phyloP scores from a whole-genome alignment of 2,888 invertebrate genomes.

The Arge pagana region DNA sequence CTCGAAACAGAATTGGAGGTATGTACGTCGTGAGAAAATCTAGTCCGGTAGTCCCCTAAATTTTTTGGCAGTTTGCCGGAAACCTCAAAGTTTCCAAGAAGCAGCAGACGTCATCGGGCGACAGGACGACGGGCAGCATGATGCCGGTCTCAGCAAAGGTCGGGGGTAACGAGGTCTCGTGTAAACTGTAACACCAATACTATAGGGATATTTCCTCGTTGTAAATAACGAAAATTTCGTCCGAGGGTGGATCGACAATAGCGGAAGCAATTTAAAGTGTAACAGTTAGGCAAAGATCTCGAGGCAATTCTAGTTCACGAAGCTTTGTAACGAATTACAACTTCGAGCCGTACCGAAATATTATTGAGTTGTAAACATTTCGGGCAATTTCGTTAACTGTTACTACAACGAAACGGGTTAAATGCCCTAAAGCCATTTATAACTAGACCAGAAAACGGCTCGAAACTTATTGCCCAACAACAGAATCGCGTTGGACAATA shows the following conservation, averaged over 20 bases:
- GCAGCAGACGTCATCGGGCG: conserved; percentile 1
- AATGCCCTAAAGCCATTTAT: conserved; percentile 45
- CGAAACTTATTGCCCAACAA: conserved; percentile 47
- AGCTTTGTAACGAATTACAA: conserved; percentile 48
- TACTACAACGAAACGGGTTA: conserved; percentile 42
- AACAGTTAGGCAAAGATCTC: conserved; percentile 45
- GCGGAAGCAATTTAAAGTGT: conserved; percentile 48
- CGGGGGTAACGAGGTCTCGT: conserved; percentile 28
- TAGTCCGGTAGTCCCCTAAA: conserved; percentile 24
- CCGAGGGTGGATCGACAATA: conserved; percentile 28
- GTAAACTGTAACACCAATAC: conserved; percentile 36
- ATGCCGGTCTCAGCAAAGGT: too few relatives aligned
- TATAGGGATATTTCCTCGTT: background rate
- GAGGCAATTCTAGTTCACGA: conserved; percentile 31
- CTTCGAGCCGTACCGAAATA: conserved; percentile 33
- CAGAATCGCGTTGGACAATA: conserved; percentile 8
- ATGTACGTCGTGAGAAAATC: conserved; percentile 27
- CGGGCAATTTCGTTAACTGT: conserved; percentile 36
- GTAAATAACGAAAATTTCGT: conserved; percentile 6
- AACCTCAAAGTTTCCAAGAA: background rate
- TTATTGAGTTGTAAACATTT: conserved; percentile 2
- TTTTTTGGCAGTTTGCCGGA: conserved; percentile 21
- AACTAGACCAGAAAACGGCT: conserved; percentile 37
- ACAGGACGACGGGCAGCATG: conserved; percentile 26
- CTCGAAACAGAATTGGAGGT: too few relatives aligned